Conservation (phyloP, 2,888 invertebrate genomes). For the Nemotelus nigrinus region DNA sequence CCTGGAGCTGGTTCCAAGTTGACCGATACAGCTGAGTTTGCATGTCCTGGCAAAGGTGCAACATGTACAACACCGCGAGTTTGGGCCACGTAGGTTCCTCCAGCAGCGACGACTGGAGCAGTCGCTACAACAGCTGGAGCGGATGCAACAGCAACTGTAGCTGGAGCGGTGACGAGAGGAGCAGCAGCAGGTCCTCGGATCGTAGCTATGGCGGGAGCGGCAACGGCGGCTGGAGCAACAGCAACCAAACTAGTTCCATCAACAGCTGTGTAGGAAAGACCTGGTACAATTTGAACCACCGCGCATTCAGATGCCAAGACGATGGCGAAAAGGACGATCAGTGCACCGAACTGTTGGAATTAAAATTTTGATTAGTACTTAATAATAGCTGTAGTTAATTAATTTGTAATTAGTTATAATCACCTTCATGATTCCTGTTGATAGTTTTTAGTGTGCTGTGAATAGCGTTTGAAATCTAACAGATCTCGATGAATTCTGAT, state of each 20-base stretch:
- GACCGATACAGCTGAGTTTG: constrained; percentile 53
- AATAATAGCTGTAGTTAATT: too few relatives aligned
- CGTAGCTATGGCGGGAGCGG: constrained; percentile 44
- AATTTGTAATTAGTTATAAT: too few relatives aligned
- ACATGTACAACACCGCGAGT: constrained; percentile 64
- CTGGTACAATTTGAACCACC: constrained; percentile 45
- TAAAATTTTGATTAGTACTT: too few relatives aligned
- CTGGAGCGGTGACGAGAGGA: constrained; percentile 51
- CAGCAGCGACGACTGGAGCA: constrained; percentile 33
- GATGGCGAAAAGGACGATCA: constrained; percentile 57
- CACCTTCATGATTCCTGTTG: too few relatives aligned
- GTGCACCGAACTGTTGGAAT: too few relatives aligned
- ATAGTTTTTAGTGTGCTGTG: too few relatives aligned
- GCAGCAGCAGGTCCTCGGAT: not conserved
- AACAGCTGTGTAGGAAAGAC: constrained; percentile 50
- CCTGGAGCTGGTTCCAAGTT: constrained; percentile 65
- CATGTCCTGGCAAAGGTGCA: constrained; percentile 64
- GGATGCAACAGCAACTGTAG: constrained; percentile 31
- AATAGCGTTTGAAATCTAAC: too few relatives aligned
- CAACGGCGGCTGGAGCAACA: constrained; percentile 45
- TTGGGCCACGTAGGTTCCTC: constrained; percentile 64
- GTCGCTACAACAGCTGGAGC: not conserved
- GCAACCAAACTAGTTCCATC: constrained; percentile 53
- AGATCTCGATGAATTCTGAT: too few relatives aligned
- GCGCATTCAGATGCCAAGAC: constrained; percentile 55